Base-by-base conservation (phyloP, 2,888 invertebrate species). In the Emesis furor region DNA sequence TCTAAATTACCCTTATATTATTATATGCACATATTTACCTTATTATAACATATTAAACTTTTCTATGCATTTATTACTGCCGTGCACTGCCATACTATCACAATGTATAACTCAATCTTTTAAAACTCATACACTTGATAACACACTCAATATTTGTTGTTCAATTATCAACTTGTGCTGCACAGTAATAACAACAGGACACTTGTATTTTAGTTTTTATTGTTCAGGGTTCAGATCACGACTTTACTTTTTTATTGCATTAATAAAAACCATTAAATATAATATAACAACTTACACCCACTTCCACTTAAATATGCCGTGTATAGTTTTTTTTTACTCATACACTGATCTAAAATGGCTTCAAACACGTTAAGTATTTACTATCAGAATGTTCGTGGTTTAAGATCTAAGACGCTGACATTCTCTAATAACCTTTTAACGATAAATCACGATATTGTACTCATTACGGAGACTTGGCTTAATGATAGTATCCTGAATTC, bases 371-470 rank as follows among this genome's bases (percentile, higher is more conserved):
- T 59, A 24, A 59, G 59, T 59, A 14, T 59, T 59, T 59, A 24
- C 8, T 73, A 59, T 35, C 59, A 55, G 17, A 30, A 24, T n/a
- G 46, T 51, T n/a, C 46, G 46, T 51, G 46, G 46, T n/a, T 51
- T 51, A n/a, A 51, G 46, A 51, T 51, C 46, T n/a, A 51, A 51
- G 46, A 51, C 46, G 4, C 46, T 51, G 14, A n/a, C 46, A 4
- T 51, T 51, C n/a, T 51, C n/a, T n/a, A 51, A 51, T n/a, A 51
- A 51, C n/a, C 46, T n/a, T 51, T 51, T 51, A 51, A n/a, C n/a
- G n/a, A 5, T 51, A n/a, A 51, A 10, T n/a, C 46, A 51, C 46
- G 46, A 51, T 39, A 69, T 35, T 7, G 17, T 69, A 3, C 17
- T 35, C n/a, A 39, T 30, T n/a, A 69, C 17, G 6, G 37, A 35